Percentiles rank a stretch among this genome's conserved stretches.
phyloP scores from a whole-genome alignment of 2,113 vertebrate genomes.

The Mellivora capensis region DNA sequence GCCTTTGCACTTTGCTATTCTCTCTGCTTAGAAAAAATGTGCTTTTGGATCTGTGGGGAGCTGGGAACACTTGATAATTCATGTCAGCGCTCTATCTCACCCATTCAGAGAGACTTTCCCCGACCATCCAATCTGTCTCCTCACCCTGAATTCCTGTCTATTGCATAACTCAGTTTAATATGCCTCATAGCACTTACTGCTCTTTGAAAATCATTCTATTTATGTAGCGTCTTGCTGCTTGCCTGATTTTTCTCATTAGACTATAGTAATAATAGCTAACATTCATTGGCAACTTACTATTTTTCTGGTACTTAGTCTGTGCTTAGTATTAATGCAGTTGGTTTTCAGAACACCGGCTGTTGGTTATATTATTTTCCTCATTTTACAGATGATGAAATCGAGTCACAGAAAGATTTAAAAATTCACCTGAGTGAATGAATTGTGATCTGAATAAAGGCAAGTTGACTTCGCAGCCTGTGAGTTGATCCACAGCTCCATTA shows the following conservation, averaged over 20 bases:
- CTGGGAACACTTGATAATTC: neutral
- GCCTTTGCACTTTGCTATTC: neutral
- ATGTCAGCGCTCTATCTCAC: neutral
- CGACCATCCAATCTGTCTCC: neutral
- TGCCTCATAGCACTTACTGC: neutral
- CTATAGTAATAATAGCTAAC: neutral
- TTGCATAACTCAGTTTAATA: neutral
- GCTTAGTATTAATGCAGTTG: neutral
- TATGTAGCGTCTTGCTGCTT: neutral
- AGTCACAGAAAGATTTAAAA: neutral
- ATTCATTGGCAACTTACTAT: neutral
- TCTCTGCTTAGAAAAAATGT: neutral
- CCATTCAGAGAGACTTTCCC: neutral
- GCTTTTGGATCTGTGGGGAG: neutral
- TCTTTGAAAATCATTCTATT: neutral
- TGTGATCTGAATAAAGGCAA: neutral
- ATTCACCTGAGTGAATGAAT: neutral
- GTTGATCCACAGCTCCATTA: neutral
- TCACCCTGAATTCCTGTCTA: neutral
- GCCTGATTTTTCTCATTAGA: neutral
- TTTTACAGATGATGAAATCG: neutral
- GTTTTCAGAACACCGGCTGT: neutral
- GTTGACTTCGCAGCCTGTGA: neutral
- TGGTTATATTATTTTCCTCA: neutral
- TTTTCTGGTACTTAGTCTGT: neutral